Percentiles rank a stretch among this genome's conserved stretches.
These are phyloP conservation scores for Umimayanthus chanpuru DNA, from an alignment of 92 coral and sea anemone species.

Conservation along the genomic window DNA sequence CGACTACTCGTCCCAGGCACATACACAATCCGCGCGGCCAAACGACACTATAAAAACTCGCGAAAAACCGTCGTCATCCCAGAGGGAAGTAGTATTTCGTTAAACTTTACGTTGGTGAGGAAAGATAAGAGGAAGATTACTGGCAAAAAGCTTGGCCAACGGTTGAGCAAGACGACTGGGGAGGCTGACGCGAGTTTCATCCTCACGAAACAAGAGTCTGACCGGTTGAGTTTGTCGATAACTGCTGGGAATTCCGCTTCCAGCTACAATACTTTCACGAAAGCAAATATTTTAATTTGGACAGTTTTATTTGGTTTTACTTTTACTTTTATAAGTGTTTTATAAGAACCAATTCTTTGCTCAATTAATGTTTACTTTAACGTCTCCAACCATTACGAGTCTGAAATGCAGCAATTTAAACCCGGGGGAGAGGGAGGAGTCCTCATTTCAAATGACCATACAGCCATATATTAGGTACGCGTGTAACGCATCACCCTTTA, in stretches of 20 bases:
- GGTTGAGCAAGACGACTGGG: background rate
- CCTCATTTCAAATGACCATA: too few species aligned
- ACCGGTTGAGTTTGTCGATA: slow-evolving; percentile 6
- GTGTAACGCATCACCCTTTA: too few species aligned
- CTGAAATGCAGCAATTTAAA: background rate
- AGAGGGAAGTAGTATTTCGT: slow-evolving; percentile 53
- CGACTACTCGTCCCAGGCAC: slow-evolving; percentile 88
- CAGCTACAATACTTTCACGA: background rate
- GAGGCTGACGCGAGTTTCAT: slow-evolving; percentile 17
- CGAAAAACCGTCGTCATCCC: slow-evolving; percentile 66
- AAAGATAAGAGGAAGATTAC: slow-evolving; percentile 28
- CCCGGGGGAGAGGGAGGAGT: too few species aligned
- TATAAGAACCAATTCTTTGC: background rate
- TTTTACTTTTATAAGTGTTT: background rate
- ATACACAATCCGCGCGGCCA: slow-evolving; percentile 72
- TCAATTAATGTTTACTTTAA: background rate
- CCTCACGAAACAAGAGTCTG: slow-evolving; percentile 14
- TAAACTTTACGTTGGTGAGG: slow-evolving; percentile 72
- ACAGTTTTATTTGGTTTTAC: background rate
- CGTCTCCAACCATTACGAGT: background rate
- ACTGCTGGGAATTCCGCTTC: slow-evolving; percentile 16
- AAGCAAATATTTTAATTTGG: background rate
- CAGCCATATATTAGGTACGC: too few species aligned
- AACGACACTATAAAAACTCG: slow-evolving; percentile 65
- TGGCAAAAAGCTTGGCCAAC: background rate